Base-by-base conservation (phyloP, 2,113 vertebrate species). In the Dendrocopos noguchii region DNA sequence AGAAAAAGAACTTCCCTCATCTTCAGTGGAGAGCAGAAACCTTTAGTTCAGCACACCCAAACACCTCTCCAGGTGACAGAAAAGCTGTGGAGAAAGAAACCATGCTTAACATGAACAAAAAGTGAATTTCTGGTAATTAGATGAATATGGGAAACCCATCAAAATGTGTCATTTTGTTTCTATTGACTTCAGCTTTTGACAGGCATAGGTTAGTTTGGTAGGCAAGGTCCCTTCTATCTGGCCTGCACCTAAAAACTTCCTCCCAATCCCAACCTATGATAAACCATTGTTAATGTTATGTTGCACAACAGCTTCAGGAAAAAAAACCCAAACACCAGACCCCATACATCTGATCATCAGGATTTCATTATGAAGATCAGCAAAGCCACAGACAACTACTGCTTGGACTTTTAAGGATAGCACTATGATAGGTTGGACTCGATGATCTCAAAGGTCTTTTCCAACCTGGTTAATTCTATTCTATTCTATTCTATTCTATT, bases 241-340 rank as follows among this genome's bases (percentile, higher is more conserved):
- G 22, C 60, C 80, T 57, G 16, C 33, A 29, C 21, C 56, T 61
- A 14, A 78, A 34, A 84, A 25, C 10, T 55, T 24, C 15, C 0
- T 11, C 4, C 52, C 56, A 34, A 15, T 53, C 59, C 15, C 28
- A 33, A 14, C 18, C 46, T 53, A 44, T 10, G 34, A n/a, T 21
- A 46, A 25, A 24, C 24, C 52, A 10, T 15, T 1, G 0, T 15
- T 9, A 80, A 1, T 10, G 34, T 44, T 44, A 1, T 10, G 34
- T 44, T 44, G 27, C 8, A n/a, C 34, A 28, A 44, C 14, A 44
- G n/a, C 36, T 55, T 27, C 34, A 46, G 61, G 3, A 21, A 39
- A 24, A 20, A 16, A 39, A 39, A 39, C 36, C 9, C 36, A 39
- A 10, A 46, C 15, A 39, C 25, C 4, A 15, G 68, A 29, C 7